These are phyloP conservation scores for Phthorimaea operculella DNA, from an alignment of 1,140 invertebrate species.

Conservation along the genomic window DNA sequence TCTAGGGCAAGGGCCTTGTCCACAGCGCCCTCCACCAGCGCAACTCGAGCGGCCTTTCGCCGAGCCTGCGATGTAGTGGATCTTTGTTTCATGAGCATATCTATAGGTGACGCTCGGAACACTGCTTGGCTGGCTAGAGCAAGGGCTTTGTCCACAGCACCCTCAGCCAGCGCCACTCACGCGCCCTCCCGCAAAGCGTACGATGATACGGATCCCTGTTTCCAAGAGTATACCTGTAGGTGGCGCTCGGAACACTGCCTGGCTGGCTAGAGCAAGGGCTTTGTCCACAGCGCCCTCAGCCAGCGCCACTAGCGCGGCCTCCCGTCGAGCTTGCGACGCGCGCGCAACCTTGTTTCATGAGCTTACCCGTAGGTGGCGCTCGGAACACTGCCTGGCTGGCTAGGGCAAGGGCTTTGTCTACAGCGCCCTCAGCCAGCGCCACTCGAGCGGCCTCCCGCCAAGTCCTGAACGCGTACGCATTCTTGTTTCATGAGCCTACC, in stretches of 20 bases:
- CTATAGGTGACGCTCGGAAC: conserved; percentile 70
- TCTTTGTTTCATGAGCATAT: too few relatives aligned
- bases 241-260: conserved; percentile 74
- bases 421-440: conserved; percentile 57
- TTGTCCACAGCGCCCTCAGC: conserved; percentile 61
- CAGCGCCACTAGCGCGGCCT: conserved; percentile 60
- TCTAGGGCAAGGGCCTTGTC: too few relatives aligned
- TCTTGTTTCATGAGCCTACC: conserved; percentile 30
- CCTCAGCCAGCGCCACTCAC: conserved; percentile 52
- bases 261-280: conserved; percentile 71
- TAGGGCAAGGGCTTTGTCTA: too few relatives aligned
- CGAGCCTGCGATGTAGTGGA: conserved; percentile 55
- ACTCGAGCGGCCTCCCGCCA: conserved; percentile 63
- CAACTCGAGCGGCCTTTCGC: conserved; percentile 60
- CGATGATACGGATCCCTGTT: too few relatives aligned
- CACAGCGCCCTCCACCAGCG: conserved; percentile 59
- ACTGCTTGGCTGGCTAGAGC: conserved; percentile 73
- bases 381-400: conserved; percentile 73
- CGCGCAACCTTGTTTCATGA: too few relatives aligned
- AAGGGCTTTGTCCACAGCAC: too few relatives aligned
- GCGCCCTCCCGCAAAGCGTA: conserved; percentile 61
- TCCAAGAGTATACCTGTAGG: conserved; percentile 49
- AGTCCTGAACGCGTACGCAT: conserved; percentile 43
- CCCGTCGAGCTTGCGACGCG: conserved; percentile 57
- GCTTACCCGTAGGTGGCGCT: conserved; percentile 66